These are phyloP conservation scores for Eustalomyia histrio DNA, from an alignment of 2,888 invertebrate genomes.

Conservation along the genomic window DNA sequence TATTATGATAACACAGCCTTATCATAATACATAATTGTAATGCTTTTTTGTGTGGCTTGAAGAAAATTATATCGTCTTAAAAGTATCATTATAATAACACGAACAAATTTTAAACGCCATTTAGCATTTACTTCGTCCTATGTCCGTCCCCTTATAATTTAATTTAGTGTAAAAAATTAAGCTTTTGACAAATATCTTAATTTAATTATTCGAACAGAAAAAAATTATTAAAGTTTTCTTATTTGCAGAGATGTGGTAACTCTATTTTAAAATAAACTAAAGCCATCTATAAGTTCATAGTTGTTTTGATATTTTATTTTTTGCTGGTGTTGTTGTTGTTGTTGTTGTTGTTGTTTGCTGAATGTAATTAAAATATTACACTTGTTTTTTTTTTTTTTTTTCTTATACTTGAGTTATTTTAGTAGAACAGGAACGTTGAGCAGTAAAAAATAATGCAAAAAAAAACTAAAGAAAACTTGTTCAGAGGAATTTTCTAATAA, in stretches of 20 bases:
- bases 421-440: conserved; percentile 61
- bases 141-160: too few relatives aligned
- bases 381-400: conserved; percentile 69
- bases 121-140: too few relatives aligned
- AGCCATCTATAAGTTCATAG: conserved; percentile 49
- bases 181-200: not conserved
- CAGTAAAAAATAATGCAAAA: conserved; percentile 34
- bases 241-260: conserved; percentile 68
- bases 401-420: conserved; percentile 65
- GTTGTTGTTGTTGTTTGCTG: conserved; percentile 61
- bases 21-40: too few relatives aligned
- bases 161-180: too few relatives aligned
- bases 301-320: conserved; percentile 54
- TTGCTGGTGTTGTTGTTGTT: conserved; percentile 54
- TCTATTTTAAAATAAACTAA: conserved; percentile 35
- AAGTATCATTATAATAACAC: too few relatives aligned
- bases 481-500: conserved; percentile 78
- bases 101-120: too few relatives aligned
- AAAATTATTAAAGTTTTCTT: too few relatives aligned
- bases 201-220: too few relatives aligned
- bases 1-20: too few relatives aligned
- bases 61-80: too few relatives aligned
- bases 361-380: conserved; percentile 77
- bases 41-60: too few relatives aligned
- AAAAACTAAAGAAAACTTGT: conserved; percentile 71